Conservation (phyloP, 2,113 vertebrate genomes). For the Genyomyrus donnyi region DNA sequence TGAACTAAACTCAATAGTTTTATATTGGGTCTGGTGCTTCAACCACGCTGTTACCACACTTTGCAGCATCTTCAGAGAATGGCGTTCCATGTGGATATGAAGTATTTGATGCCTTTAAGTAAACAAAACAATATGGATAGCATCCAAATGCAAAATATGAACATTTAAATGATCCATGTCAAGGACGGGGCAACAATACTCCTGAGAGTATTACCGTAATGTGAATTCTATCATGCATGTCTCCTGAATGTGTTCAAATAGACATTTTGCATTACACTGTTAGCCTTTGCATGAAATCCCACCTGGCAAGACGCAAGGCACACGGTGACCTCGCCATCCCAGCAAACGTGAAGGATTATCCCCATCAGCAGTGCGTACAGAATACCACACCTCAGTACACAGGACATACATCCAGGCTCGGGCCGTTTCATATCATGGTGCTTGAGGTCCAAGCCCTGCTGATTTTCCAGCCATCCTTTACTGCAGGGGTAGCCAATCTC, state of each 20-base stretch:
- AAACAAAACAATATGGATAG: not conserved
- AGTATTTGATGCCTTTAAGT: not conserved
- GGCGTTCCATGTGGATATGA: not conserved
- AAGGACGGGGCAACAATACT: conserved; percentile 1
- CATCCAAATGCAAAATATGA: not conserved
- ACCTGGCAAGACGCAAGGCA: not conserved
- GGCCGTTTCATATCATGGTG: not conserved
- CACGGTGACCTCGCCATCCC: not conserved
- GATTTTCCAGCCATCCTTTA: not conserved
- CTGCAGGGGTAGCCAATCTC: no score
- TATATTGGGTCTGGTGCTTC: not conserved
- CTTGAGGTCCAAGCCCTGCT: not conserved
- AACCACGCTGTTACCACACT: not conserved
- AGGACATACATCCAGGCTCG: not conserved
- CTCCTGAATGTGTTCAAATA: conserved; percentile 9
- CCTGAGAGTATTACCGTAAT: not conserved
- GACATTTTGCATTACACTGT: not conserved
- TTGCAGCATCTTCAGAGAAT: not conserved
- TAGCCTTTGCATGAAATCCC: not conserved
- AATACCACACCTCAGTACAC: conserved; percentile 8
- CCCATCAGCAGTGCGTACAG: not conserved
- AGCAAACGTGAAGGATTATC: not conserved
- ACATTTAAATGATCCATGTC: not conserved
- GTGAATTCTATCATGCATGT: conserved; percentile 4
- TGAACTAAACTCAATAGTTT: not conserved